Percentiles rank a stretch among this genome's conserved stretches.
phyloP scores from a whole-genome alignment of 2,888 invertebrate species.

The Tachystola acroxantha region DNA sequence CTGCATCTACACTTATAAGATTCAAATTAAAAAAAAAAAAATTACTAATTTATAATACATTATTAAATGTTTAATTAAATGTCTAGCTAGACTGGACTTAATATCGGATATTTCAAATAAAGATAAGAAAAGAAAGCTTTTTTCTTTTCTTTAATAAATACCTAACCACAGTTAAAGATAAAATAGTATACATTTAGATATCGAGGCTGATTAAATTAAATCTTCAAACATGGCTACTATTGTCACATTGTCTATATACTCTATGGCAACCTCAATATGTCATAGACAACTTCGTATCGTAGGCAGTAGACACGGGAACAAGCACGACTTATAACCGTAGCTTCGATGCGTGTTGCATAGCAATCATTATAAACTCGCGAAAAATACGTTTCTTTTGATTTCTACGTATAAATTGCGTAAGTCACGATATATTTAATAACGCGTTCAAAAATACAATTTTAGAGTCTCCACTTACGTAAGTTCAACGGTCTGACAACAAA shows the following conservation, averaged over 20 bases:
- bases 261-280: slow-evolving; percentile 38
- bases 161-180: too few species aligned
- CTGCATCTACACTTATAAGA: too few species aligned
- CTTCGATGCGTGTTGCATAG: slow-evolving; percentile 35
- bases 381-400: slow-evolving; percentile 16
- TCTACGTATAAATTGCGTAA: slow-evolving; percentile 22
- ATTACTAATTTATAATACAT: too few species aligned
- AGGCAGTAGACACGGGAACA: slow-evolving; percentile 17
- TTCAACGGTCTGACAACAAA: slow-evolving; percentile 1
- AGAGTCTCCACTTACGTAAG: slow-evolving; percentile 5
- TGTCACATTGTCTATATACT: slow-evolving; percentile 26
- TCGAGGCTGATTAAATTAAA: slow-evolving; percentile 14
- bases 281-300: slow-evolving; percentile 32
- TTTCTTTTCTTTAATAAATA: too few species aligned
- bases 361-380: slow-evolving; percentile 6
- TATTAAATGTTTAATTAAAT: too few species aligned
- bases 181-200: slow-evolving; percentile 16
- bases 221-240: slow-evolving; percentile 15
- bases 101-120: too few species aligned
- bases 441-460: slow-evolving; percentile 11
- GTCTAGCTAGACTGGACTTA: too few species aligned
- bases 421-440: slow-evolving; percentile 20
- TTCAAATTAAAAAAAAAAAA: too few species aligned
- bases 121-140: too few species aligned
- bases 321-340: slow-evolving; percentile 32